Percentiles rank a stretch among this genome's conserved stretches.
Evolutionary conservation across 2,113 vertebrate genomes (phyloP).

Genomic region (Tursiops truncatus): DNA sequence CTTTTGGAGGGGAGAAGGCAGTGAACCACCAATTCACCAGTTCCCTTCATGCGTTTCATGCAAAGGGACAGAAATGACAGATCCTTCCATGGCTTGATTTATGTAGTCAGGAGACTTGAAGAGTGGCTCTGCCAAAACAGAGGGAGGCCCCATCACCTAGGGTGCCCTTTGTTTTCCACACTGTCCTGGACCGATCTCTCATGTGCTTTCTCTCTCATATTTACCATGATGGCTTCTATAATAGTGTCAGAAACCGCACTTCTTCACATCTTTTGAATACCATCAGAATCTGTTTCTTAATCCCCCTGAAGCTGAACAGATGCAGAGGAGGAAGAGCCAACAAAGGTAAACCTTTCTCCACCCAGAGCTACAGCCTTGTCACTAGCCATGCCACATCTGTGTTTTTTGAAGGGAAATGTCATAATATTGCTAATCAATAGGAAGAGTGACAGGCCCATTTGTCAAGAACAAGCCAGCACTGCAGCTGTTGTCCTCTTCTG

Average conservation of each 20-base stretch:
- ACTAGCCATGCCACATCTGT: constrained; percentile 84
- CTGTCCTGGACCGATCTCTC: not conserved
- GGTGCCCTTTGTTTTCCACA: not conserved
- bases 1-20: not conserved
- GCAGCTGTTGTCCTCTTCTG: constrained; percentile 83
- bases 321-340: constrained; percentile 62
- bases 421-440: constrained; percentile 90
- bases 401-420: constrained; percentile 90
- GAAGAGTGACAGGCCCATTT: constrained; percentile 88
- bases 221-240: not conserved
- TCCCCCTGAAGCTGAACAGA: constrained; percentile 71
- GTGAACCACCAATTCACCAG: not conserved
- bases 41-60: not conserved
- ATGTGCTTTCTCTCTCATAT: rapidly evolving
- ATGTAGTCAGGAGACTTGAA: constrained; percentile 1
- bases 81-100: not conserved
- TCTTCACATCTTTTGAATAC: not conserved
- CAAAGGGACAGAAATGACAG: not conserved
- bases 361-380: constrained; percentile 72
- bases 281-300: not conserved
- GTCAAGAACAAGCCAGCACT: constrained; percentile 83
- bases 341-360: constrained; percentile 76
- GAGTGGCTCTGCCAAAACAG: not conserved
- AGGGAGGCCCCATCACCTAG: not conserved
- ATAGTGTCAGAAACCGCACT: not conserved